Evolutionary conservation across 2,113 vertebrate species (phyloP).

Genomic region (Bufo gargarizans): DNA sequence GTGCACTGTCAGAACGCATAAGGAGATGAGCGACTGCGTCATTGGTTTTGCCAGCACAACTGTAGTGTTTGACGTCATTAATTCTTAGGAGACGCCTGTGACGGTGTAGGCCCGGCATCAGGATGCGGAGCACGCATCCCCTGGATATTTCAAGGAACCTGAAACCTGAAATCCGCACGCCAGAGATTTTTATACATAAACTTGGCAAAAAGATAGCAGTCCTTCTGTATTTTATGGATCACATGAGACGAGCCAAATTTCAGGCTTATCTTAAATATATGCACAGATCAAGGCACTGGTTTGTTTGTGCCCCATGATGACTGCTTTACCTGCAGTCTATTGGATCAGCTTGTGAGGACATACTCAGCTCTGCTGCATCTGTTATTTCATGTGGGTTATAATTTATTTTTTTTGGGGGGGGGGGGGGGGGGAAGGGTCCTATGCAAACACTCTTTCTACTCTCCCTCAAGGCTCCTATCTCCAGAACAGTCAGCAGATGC

Average conservation of each 20-base stretch:
- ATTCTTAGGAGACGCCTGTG: not conserved
- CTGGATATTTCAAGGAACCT: not conserved
- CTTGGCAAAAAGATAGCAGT: not conserved
- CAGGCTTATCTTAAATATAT: not conserved
- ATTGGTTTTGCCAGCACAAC: not conserved
- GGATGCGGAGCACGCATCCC: not conserved
- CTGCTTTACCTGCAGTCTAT: too few species aligned
- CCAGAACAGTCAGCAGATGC: too few species aligned
- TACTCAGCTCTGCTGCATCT: too few species aligned
- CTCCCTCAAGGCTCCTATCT: too few species aligned
- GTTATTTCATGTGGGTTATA: too few species aligned
- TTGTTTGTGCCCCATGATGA: not conserved
- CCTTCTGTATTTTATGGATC: not conserved
- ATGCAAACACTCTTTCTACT: too few species aligned
- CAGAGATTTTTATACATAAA: not conserved
- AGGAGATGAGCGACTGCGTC: not conserved
- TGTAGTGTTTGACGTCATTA: not conserved
- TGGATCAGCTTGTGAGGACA: too few species aligned
- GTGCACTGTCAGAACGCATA: not conserved
- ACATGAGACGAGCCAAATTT: not conserved
- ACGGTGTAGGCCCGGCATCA: not conserved
- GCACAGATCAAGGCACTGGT: not conserved
- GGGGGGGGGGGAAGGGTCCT: too few species aligned
- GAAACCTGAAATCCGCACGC: not conserved
- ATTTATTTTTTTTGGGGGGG: too few species aligned